Conservation (phyloP, 2,797 vertebrate genomes). For the Hypotaenidia philippensis region DNA sequence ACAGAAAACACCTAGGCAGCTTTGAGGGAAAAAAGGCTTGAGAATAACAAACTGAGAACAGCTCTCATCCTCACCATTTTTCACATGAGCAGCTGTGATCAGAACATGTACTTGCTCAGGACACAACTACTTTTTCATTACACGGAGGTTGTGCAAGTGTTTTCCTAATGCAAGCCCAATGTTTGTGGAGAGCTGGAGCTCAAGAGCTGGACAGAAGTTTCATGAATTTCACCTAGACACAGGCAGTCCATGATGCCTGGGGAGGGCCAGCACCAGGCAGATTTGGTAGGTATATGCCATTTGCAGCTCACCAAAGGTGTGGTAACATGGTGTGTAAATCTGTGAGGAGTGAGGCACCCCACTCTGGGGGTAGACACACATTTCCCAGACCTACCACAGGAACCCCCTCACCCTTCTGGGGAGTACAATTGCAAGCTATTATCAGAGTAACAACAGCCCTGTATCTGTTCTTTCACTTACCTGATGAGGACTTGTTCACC, state of each 20-base stretch:
- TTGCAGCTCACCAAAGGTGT: not conserved
- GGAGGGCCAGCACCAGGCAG: too few relatives aligned
- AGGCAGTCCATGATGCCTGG: not conserved
- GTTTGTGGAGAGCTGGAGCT: not conserved
- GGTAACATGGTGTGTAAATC: not conserved
- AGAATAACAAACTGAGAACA: not conserved
- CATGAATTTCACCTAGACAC: not conserved
- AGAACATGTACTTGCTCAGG: not conserved
- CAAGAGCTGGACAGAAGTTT: not conserved
- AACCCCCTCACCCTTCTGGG: fast-evolving
- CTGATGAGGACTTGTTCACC: fast-evolving
- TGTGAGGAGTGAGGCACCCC: not conserved
- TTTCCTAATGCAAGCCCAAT: not conserved
- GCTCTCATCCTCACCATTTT: not conserved
- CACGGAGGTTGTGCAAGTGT: too few relatives aligned
- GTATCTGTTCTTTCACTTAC: not conserved
- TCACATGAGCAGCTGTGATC: not conserved
- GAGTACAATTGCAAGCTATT: fast-evolving
- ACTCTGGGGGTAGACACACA: too few relatives aligned
- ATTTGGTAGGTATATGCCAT: too few relatives aligned
- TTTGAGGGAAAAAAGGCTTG: not conserved
- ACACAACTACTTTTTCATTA: not conserved
- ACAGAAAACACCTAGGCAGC: not conserved
- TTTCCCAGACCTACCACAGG: fast-evolving
- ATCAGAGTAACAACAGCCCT: not conserved